These are phyloP conservation scores for Drosophila saltans DNA, from an alignment of 1,140 invertebrate species.

Conservation along the genomic window DNA sequence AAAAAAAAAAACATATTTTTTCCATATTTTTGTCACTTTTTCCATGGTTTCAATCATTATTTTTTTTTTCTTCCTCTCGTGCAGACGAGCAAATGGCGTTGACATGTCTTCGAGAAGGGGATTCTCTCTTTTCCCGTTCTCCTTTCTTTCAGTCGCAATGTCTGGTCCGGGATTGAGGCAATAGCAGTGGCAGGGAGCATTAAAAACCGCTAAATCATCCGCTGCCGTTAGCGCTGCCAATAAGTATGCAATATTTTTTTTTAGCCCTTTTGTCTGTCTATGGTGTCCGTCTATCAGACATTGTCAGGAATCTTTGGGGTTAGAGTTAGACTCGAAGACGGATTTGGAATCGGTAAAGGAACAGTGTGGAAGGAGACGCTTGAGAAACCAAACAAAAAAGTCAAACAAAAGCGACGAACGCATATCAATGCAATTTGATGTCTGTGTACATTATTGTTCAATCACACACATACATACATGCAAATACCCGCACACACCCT, in stretches of 20 bases:
- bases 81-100: conserved; percentile 58
- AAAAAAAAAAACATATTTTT: conserved; percentile 9
- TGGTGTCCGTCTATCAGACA: conserved; percentile 53
- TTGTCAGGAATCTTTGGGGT: conserved; percentile 22
- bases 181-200: conserved; percentile 38
- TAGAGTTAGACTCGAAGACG: conserved; percentile 13
- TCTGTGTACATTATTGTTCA: conserved; percentile 42
- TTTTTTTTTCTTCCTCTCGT: conserved; percentile 42
- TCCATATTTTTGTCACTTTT: conserved; percentile 2
- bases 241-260: conserved; percentile 62
- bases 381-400: conserved; percentile 60
- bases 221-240: conserved; percentile 52
- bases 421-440: conserved; percentile 67
- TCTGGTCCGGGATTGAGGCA: conserved; percentile 11
- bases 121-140: not conserved
- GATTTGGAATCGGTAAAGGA: not conserved
- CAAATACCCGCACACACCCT: not conserved
- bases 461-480: not conserved
- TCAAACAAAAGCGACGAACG: conserved; percentile 54
- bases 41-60: not conserved
- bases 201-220: conserved; percentile 69
- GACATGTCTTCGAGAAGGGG: conserved; percentile 54
- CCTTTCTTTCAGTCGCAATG: not conserved
- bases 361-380: conserved; percentile 14
- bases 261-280: conserved; percentile 59